These are phyloP conservation scores for Chorisops tibialis DNA, from an alignment of 2,888 invertebrate species.

Conservation along the genomic window DNA sequence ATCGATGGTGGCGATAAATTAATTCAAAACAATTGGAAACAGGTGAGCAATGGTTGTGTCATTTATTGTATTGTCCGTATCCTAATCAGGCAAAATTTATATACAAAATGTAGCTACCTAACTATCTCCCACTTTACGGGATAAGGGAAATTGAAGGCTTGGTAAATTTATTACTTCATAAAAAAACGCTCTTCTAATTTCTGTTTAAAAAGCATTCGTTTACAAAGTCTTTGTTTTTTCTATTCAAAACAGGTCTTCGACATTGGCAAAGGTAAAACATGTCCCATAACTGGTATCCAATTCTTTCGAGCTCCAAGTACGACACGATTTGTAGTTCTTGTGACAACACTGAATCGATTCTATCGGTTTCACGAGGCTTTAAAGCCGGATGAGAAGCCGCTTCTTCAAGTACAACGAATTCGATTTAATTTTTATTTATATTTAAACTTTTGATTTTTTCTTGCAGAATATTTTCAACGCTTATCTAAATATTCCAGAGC, in stretches of 20 bases:
- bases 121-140: conserved; percentile 71
- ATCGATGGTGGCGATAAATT: conserved; percentile 78
- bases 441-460: conserved; percentile 12
- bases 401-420: conserved; percentile 47
- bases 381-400: conserved; percentile 72
- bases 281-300: conserved; percentile 83
- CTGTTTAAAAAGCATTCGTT: conserved; percentile 27
- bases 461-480: conserved; percentile 75
- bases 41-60: conserved; percentile 57
- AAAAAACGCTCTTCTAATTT: not conserved
- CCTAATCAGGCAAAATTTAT: conserved; percentile 31
- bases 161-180: conserved; percentile 54
- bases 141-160: conserved; percentile 71
- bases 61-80: conserved; percentile 26
- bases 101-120: conserved; percentile 60
- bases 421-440: not conserved
- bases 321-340: conserved; percentile 76
- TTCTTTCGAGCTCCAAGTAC: conserved; percentile 71
- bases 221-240: conserved; percentile 26
- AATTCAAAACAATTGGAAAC: conserved; percentile 81
- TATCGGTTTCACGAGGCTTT: conserved; percentile 85
- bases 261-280: conserved; percentile 72
- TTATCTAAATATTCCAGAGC: conserved; percentile 69
- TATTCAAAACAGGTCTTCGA: conserved; percentile 71
- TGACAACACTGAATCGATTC: conserved; percentile 76